Evolutionary conservation across 1,140 invertebrate genomes (phyloP).

Genomic region (Tetraneura akinire): DNA sequence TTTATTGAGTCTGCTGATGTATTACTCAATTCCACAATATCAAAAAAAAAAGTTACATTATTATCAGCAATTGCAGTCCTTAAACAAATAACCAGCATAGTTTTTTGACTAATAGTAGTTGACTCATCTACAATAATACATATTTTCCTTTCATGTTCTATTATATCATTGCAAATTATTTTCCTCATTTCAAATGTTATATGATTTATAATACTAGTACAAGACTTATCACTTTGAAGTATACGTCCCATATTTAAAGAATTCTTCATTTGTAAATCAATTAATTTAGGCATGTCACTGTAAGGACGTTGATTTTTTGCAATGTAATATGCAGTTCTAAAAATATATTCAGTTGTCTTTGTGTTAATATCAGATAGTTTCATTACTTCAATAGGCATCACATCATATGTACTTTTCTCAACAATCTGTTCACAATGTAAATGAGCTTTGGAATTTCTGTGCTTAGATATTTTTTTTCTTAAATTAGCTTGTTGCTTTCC

Average conservation of each 20-base stretch:
- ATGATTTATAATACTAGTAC: neutral
- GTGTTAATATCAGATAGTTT: conserved; percentile 3
- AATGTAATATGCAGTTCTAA: conserved; percentile 35
- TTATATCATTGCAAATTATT: too few species aligned
- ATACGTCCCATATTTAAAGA: neutral
- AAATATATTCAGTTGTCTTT: conserved; percentile 5
- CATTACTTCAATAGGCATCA: conserved; percentile 2
- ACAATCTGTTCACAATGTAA: neutral
- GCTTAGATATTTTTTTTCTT: conserved; percentile 3
- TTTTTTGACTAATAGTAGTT: too few species aligned
- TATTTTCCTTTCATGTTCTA: too few species aligned
- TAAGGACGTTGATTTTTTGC: conserved; percentile 32
- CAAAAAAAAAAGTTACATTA: too few species aligned
- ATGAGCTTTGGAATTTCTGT: conserved; percentile 9
- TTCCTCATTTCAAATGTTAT: conserved; percentile 1
- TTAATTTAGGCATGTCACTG: conserved; percentile 32
- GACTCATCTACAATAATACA: too few species aligned
- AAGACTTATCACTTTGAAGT: conserved; percentile 6
- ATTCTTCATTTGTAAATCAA: conserved; percentile 17
- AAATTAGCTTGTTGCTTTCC: conserved; percentile 11
- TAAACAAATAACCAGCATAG: too few species aligned
- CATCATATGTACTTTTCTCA: conserved; percentile 1
- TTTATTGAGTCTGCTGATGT: too few species aligned
- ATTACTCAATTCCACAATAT: too few species aligned
- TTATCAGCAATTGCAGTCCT: too few species aligned